Base-by-base conservation (phyloP, 2,113 vertebrate genomes). In the Okapia johnstoni region DNA sequence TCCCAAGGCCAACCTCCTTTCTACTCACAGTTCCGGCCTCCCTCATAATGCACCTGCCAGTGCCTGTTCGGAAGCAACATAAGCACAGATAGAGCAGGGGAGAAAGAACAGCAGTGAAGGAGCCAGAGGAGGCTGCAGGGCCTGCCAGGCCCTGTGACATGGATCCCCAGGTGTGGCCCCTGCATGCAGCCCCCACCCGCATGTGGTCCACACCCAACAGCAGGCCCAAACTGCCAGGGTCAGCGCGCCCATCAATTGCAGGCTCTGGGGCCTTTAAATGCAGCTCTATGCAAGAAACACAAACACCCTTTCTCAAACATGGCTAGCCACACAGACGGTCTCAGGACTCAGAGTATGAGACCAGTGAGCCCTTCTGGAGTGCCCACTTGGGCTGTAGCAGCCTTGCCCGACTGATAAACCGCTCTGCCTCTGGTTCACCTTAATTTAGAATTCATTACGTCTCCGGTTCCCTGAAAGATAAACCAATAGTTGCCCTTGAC, bases 401-500 rank as follows among this genome's bases (percentile, higher is more conserved):
- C 33, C 80, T 43, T 9, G 26, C 94, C 43, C 57, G 63, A 85
- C 97, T 94, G 83, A 97, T 79, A 97, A 96, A 96, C 98, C 54
- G 76, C 95, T 90, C 94, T 97, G 96, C 97, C 97, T 98, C 97
- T 70, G 28, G 96, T 97, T 98, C 96, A 95, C 99, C 97, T 98
- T 98, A 96, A 98, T 98, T 98, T 98, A 98, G 98, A 98, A 99
- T 99, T 98, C 98, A 98, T 97, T 98, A 97, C 66, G 0, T 98
- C 98, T 99, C 98, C 96, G 97, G 98, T 98, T 98, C 98, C 98
- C 91, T 98, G 98, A 99, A 99, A 99, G 98, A 99, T 98, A 98
- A 98, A 97, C 98, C 98, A 98, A 98, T 98, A 79, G 98, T 98
- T 99, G 99, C 98, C 99, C 99, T 99, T 99, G 98, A 99, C 99